These are phyloP conservation scores for Megamerina dolium DNA, from an alignment of 2,888 invertebrate genomes.

Conservation along the genomic window DNA sequence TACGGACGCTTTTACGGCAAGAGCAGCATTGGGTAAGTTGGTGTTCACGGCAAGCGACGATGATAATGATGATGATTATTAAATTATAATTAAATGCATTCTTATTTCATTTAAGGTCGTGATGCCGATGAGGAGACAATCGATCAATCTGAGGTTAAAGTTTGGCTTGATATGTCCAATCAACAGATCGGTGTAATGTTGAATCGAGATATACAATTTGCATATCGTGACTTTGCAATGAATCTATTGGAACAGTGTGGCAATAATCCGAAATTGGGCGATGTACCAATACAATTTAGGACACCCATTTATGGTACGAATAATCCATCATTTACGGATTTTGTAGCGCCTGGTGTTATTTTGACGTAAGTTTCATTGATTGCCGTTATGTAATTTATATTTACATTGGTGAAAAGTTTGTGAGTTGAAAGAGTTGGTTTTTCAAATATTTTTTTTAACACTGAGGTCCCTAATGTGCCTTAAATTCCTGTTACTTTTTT, in stretches of 20 bases:
- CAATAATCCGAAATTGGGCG: constrained; percentile 78
- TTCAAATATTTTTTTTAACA: no score
- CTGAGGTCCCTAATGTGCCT: no score
- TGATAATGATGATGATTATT: neutral
- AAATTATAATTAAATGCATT: neutral
- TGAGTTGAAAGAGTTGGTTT: no score
- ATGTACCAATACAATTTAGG: constrained; percentile 83
- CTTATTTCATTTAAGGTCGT: constrained; percentile 50
- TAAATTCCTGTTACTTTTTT: no score
- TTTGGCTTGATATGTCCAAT: constrained; percentile 92
- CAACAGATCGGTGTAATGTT: constrained; percentile 90
- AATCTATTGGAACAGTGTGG: constrained; percentile 65
- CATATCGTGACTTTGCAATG: constrained; percentile 80
- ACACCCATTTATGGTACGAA: constrained; percentile 83
- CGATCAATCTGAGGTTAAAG: constrained; percentile 78
- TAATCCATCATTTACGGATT: constrained; percentile 90
- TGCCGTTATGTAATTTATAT: no score
- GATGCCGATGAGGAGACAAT: constrained; percentile 82
- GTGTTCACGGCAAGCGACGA: neutral
- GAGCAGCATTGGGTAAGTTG: constrained; percentile 63
- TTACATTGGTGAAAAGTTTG: no score
- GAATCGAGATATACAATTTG: constrained; percentile 76
- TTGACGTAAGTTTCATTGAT: constrained; percentile 78
- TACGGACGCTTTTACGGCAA: constrained; percentile 75
- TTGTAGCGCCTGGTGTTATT: constrained; percentile 93